Evolutionary conservation across 2,113 vertebrate species (phyloP).

Genomic region (Zosterops lateralis): DNA sequence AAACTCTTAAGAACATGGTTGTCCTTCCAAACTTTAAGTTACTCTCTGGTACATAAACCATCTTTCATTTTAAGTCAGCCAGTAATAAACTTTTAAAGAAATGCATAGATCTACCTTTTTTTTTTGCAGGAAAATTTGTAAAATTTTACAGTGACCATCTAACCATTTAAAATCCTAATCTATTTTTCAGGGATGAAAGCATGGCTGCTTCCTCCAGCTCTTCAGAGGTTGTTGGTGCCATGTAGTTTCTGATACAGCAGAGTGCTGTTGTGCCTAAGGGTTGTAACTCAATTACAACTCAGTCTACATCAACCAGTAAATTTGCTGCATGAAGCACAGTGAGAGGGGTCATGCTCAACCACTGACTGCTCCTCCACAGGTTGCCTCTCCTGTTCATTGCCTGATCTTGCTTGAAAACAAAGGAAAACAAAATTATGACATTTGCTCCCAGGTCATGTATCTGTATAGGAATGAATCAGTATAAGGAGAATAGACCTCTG

Average conservation of each 20-base stretch:
- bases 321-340: background rate
- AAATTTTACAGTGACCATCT: background rate
- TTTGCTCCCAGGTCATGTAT: background rate
- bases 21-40: background rate
- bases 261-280: fast-evolving
- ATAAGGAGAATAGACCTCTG: background rate
- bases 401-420: background rate
- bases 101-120: background rate
- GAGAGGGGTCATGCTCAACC: background rate
- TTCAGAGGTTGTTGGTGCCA: background rate
- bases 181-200: background rate
- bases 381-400: background rate
- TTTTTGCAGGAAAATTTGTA: background rate
- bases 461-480: background rate
- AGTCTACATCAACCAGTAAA: background rate
- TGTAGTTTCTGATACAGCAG: background rate
- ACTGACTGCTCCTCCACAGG: background rate
- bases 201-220: background rate
- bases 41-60: background rate
- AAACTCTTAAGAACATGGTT: background rate
- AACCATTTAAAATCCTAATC: background rate
- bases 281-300: background rate
- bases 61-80: background rate
- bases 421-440: background rate
- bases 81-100: background rate